Conservation (phyloP, 1,140 invertebrate species). For the Nomia melanderi region DNA sequence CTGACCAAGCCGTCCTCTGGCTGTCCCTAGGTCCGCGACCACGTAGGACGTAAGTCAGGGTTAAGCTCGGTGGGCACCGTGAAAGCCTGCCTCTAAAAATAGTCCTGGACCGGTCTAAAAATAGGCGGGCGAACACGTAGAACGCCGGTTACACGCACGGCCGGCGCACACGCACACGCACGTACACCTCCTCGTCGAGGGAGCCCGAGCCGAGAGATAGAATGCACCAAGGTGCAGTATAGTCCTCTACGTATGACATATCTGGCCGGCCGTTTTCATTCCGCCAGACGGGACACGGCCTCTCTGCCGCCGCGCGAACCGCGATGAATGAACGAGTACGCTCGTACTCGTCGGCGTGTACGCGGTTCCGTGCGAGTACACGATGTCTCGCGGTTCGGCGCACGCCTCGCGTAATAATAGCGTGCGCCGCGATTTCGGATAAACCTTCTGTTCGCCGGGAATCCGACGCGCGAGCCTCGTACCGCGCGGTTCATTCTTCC, state of each 20-base stretch:
- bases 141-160: constrained; percentile 21
- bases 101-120: constrained; percentile 73
- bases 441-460: too few species aligned
- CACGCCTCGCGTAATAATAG: constrained; percentile 42
- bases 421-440: constrained; percentile 29
- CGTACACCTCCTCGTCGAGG: constrained; percentile 22
- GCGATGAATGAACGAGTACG: constrained; percentile 52
- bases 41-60: constrained; percentile 72
- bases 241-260: constrained; percentile 48
- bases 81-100: constrained; percentile 72
- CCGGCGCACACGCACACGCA: not conserved
- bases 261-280: constrained; percentile 43
- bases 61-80: constrained; percentile 68
- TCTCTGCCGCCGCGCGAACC: constrained; percentile 22
- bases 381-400: not conserved
- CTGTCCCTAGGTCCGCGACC: constrained; percentile 46
- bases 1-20: not conserved
- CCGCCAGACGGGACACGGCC: constrained; percentile 16
- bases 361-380: not conserved
- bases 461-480: too few species aligned
- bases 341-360: constrained; percentile 1
- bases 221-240: constrained; percentile 52
- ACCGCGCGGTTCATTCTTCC: too few species aligned
- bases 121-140: constrained; percentile 61
- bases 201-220: constrained; percentile 37